Conservation (phyloP, 2,113 vertebrate species). For the Lepidothrix coronata region DNA sequence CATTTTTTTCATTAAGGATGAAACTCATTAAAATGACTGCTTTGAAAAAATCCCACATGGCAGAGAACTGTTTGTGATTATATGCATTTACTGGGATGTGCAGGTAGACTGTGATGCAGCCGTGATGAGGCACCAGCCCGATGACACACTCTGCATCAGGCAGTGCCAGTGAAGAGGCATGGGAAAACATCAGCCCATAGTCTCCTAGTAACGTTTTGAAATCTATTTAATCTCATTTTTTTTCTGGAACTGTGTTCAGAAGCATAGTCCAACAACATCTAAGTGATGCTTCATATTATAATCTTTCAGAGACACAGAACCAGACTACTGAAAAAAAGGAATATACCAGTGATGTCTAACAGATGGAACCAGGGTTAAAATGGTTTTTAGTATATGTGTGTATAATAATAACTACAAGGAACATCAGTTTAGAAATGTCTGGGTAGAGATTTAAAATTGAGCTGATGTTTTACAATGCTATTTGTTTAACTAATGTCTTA, state of each 20-base stretch:
- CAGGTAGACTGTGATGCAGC: neutral
- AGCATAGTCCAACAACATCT: neutral
- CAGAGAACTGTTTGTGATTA: neutral
- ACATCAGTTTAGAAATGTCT: neutral
- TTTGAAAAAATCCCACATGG: neutral
- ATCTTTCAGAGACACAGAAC: slow-evolving; percentile 14
- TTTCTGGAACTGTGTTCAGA: neutral
- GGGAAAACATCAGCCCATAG: neutral
- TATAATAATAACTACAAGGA: neutral
- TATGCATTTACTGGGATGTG: neutral
- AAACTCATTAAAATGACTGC: neutral
- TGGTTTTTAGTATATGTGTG: neutral
- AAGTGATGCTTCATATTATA: neutral
- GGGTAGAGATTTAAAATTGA: slow-evolving; percentile 1
- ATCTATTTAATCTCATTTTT: neutral
- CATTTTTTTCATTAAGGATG: neutral
- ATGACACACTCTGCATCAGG: neutral
- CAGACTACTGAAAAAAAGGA: slow-evolving; percentile 10
- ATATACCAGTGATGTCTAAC: neutral
- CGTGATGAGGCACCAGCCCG: neutral
- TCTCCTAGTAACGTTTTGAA: neutral
- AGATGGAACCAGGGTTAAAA: neutral
- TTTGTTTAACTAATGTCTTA: neutral
- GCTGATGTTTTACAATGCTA: neutral
- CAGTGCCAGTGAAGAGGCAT: fast-evolving